Evolutionary conservation across 2,888 invertebrate genomes (phyloP), one percentile per base, ranked within the genome.

Genomic region (Drosophila recens): DNA sequence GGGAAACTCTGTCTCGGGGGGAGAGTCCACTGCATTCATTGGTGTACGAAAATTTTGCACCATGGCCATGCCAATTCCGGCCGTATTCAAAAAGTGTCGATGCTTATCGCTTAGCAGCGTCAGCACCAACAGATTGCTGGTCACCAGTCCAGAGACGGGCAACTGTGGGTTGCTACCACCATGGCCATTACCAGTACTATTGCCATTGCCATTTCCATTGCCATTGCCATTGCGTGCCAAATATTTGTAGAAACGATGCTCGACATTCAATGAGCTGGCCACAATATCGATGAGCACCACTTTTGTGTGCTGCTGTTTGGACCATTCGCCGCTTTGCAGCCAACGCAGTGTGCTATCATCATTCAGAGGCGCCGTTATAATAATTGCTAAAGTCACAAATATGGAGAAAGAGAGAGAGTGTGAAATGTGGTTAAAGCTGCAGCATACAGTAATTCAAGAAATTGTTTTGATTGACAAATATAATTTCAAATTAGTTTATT

Each of bases 21-120:
- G 20, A 8, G 17, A 1, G 3, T 33, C 20, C 43, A 9, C 46
- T 17, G 27, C 54, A 52, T 64, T 56, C 43, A 33, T n/a, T 79
- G 86, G 52, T 67, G 71, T 58, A 11, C 91, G 90, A 75, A 91
- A 93, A 72, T 89, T 90, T 61, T 90, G 90, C 63, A 92, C 87
- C 70, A 83, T 85, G 15, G 87, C 90, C 70, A 91, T 91, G 72
- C 87, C 90, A 57, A 90, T 86, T 56, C 90, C 89, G 48, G 92
- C 87, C 63, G 91, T 90, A 72, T 91, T 92, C 69, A 93, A 82
- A 79, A 92, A 92, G 70, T 91, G 87, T 56, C 93, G 91, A 86
- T 92, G 92, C 79, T 91, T 92, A 79, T 93, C 92, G 80, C 92
- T 93, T 57, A 93, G 81, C 75, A 93, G 90, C 62, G 93, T 93